These are phyloP conservation scores for Diadegma fenestrale DNA, from an alignment of 2,888 invertebrate species.

Conservation along the genomic window DNA sequence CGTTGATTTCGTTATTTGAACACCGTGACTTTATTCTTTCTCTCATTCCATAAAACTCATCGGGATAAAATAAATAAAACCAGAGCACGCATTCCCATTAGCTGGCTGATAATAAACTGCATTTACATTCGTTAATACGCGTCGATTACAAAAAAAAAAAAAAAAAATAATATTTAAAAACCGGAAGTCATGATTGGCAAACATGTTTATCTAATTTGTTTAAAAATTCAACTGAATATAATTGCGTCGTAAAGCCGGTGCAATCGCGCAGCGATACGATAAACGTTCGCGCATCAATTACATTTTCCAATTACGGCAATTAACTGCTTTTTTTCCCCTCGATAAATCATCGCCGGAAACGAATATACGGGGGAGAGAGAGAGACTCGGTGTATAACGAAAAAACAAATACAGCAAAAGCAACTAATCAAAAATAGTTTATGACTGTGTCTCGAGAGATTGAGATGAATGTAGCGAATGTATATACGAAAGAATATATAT, in stretches of 20 bases:
- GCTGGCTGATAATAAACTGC: not conserved
- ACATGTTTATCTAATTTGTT: not conserved
- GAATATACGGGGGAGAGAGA: too few relatives aligned
- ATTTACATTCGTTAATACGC: not conserved
- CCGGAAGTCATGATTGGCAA: not conserved
- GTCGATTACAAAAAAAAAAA: too few relatives aligned
- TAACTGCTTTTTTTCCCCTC: not conserved
- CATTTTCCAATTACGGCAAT: slow-evolving; percentile 32
- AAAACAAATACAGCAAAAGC: slow-evolving; percentile 10
- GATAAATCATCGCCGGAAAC: slow-evolving; percentile 15
- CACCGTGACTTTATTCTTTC: not conserved
- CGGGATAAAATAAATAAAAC: not conserved
- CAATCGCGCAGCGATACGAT: not conserved
- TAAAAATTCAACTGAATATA: not conserved
- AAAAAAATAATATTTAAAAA: not conserved
- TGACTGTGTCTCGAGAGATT: slow-evolving; percentile 25
- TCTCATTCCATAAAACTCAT: not conserved
- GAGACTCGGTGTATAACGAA: not conserved
- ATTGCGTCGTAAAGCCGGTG: not conserved
- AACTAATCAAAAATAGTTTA: slow-evolving; percentile 27
- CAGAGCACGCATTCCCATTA: not conserved
- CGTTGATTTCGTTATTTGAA: slow-evolving; percentile 1
- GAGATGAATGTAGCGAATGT: slow-evolving; percentile 24
- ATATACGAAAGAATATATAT: not conserved
- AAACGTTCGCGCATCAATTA: slow-evolving; percentile 7